These are phyloP conservation scores for Aricia artaxerxes DNA, from an alignment of 2,888 invertebrate genomes.

Conservation along the genomic window DNA sequence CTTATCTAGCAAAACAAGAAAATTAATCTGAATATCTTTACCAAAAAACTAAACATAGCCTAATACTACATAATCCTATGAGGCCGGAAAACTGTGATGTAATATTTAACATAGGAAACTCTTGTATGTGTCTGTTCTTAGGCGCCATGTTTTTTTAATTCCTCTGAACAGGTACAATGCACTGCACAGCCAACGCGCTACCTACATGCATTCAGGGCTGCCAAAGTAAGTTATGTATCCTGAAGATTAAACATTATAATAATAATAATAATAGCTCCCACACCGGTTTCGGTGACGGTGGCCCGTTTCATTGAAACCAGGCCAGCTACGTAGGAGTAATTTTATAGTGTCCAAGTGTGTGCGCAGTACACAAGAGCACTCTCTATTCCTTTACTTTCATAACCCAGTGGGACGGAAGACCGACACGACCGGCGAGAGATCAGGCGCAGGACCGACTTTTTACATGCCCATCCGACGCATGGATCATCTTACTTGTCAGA, in stretches of 20 bases:
- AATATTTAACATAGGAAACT: constrained; percentile 2
- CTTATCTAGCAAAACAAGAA: not conserved
- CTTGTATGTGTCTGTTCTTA: not conserved
- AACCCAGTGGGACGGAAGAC: too few relatives aligned
- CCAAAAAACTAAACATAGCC: not conserved
- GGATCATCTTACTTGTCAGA: too few relatives aligned
- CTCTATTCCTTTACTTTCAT: too few relatives aligned
- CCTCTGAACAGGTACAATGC: constrained; percentile 44
- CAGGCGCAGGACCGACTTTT: too few relatives aligned
- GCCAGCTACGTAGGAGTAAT: too few relatives aligned
- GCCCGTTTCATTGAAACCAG: too few relatives aligned
- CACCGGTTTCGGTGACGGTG: too few relatives aligned
- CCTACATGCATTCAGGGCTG: constrained; percentile 44
- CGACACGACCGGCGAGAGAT: too few relatives aligned
- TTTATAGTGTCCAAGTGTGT: too few relatives aligned
- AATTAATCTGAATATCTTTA: not conserved
- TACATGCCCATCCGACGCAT: too few relatives aligned
- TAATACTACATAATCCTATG: not conserved
- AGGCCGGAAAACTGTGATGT: not conserved
- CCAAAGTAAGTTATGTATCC: not conserved
- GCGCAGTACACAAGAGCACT: too few relatives aligned
- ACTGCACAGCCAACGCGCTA: constrained; percentile 46
- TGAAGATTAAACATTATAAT: not conserved
- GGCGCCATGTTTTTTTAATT: constrained; percentile 49
- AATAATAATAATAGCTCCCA: too few relatives aligned